Evolutionary conservation across 2,888 invertebrate species (phyloP), one percentile per base, ranked within the genome.

Genomic region (Hirtodrosophila histrioides): DNA sequence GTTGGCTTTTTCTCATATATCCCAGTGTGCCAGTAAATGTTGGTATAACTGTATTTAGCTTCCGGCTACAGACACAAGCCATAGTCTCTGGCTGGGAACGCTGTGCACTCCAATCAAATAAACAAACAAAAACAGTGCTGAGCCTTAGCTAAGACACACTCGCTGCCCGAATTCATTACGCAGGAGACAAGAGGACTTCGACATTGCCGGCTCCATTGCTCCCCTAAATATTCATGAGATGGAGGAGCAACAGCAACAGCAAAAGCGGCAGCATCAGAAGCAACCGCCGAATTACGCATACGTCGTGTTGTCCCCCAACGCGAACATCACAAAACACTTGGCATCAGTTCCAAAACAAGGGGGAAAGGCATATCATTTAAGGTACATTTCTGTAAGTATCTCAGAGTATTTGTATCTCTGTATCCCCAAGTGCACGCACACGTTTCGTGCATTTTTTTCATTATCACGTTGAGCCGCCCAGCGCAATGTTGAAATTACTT

Each of bases 401-500:
- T 36, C n/a, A 35, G 17, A 29, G 50, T 43, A 36, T 43, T 36
- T 31, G 45, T 61, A 33, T 58, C 44, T 46, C 12, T 12, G 45
- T 68, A 62, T 48, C 9, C 62, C 60, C 56, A 50, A 68, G 50
- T 74, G 53, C 36, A 60, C 61, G 44, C 41, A 66, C 55, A 71
- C 61, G 60, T 57, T 65, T 57, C 39, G 39, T 48, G 36, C 48
- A 63, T 61, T 41, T 40, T 71, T 66, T 64, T 61, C 61, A 77
- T 78, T 72, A 69, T 61, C 72, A 46, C 53, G 40, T 45, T 45
- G 54, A 61, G 66, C 53, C 50, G 43, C 62, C 63, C 54, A 50
- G 41, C 43, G 45, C 57, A 80, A 78, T 80, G 60, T 64, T 54
- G 58, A 78, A 75, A 80, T 80, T 72, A 75, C 81, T 80, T 80